Percentiles rank a stretch among this genome's conserved stretches.
Evolutionary conservation across 2,888 invertebrate genomes (phyloP).

Genomic region (Apeira syringaria): DNA sequence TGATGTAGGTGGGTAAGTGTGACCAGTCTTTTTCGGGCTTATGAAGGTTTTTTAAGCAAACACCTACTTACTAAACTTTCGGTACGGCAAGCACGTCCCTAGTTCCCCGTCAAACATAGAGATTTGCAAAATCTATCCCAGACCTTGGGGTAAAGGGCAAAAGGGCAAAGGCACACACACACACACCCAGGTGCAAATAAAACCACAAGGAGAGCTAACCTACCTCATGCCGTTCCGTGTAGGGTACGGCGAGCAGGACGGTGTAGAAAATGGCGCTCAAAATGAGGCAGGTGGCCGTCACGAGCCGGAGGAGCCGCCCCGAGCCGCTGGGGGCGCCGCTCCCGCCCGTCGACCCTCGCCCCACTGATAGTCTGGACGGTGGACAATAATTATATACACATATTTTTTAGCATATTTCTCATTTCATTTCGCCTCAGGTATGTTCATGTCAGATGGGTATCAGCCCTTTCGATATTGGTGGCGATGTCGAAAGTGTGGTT

Average conservation of each 20-base stretch:
- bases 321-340: slow-evolving; percentile 73
- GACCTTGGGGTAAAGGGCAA: background rate
- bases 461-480: no score
- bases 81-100: background rate
- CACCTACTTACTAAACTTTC: background rate
- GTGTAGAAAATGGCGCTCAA: slow-evolving; percentile 88
- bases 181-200: background rate
- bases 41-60: no score
- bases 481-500: no score
- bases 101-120: background rate
- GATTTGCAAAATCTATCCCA: background rate
- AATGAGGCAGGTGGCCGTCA: slow-evolving; percentile 87
- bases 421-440: no score
- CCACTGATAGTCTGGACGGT: slow-evolving; percentile 66
- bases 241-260: slow-evolving; percentile 86
- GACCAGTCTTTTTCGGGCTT: no score
- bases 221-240: slow-evolving; percentile 84
- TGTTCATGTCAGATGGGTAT: no score
- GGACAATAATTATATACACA: no score
- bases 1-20: no score
- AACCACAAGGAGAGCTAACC: slow-evolving; percentile 42
- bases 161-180: background rate
- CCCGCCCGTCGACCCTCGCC: slow-evolving; percentile 76
- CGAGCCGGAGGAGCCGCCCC: slow-evolving; percentile 86
- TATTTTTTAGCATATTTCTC: no score